phyloP scores from a whole-genome alignment of 2,888 invertebrate genomes.

The Eristalis arbustorum region DNA sequence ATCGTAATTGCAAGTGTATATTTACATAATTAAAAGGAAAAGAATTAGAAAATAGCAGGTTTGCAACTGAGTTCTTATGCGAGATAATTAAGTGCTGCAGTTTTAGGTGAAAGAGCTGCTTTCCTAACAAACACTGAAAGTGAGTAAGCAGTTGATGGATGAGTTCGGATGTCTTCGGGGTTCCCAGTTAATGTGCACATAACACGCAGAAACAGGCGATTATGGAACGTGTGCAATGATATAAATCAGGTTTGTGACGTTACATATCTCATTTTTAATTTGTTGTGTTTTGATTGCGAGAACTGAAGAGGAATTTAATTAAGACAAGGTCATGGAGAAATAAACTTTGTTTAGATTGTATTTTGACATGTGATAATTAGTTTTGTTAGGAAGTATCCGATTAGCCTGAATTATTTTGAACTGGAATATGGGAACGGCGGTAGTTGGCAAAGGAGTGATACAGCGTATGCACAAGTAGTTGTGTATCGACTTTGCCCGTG shows the following conservation, averaged over 20 bases:
- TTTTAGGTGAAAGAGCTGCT: background rate
- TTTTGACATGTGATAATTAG: background rate
- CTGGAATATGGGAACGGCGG: too few relatives aligned
- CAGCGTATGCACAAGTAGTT: too few relatives aligned
- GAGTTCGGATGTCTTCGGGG: background rate
- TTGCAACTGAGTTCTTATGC: background rate
- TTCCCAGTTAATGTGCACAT: background rate
- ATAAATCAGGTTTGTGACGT: background rate
- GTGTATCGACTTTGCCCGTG: too few relatives aligned
- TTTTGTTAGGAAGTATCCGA: background rate
- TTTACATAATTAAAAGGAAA: background rate
- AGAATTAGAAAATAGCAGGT: background rate
- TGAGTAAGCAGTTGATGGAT: background rate
- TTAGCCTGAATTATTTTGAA: background rate
- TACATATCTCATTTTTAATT: background rate
- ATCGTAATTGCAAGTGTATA: background rate
- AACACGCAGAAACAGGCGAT: background rate
- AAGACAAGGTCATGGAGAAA: background rate
- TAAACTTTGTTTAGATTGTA: background rate
- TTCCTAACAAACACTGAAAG: background rate
- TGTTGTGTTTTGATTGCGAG: background rate
- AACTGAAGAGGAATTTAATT: background rate
- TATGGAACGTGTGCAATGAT: background rate
- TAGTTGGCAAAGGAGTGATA: too few relatives aligned
- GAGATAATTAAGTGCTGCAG: background rate